These are phyloP conservation scores for Aplysia californica DNA, from an alignment of 1,140 invertebrate genomes.

Conservation along the genomic window DNA sequence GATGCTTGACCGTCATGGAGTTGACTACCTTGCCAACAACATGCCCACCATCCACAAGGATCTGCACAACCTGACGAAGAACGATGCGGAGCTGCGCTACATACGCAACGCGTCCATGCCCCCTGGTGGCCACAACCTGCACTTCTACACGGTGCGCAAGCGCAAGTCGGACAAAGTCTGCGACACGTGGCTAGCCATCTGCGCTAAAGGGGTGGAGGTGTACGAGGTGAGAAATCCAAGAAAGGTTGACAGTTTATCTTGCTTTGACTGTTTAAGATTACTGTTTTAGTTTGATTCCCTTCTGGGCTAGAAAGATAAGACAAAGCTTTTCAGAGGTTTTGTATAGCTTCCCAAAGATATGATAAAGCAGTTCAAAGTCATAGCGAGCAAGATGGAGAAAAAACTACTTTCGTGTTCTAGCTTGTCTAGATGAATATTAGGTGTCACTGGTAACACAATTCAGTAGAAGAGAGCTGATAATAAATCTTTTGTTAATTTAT, in stretches of 20 bases:
- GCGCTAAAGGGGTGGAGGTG: constrained; percentile 87
- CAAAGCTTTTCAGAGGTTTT: too few species aligned
- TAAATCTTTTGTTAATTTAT: too few species aligned
- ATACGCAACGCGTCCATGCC: constrained; percentile 88
- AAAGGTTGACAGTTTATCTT: neutral
- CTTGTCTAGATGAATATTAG: neutral
- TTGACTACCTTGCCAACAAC: constrained; percentile 73
- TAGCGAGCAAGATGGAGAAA: too few species aligned
- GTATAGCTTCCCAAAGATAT: too few species aligned
- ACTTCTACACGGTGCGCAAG: constrained; percentile 84
- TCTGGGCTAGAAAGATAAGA: too few species aligned
- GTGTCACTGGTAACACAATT: too few species aligned
- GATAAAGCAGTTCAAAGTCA: too few species aligned
- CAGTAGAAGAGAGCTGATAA: too few species aligned
- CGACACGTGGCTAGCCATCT: constrained; percentile 69
- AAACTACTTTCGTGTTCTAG: neutral
- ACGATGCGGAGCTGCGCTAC: constrained; percentile 85
- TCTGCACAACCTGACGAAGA: constrained; percentile 79
- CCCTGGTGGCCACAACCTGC: constrained; percentile 90
- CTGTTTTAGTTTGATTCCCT: too few species aligned
- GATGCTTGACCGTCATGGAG: constrained; percentile 73
- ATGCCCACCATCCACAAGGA: constrained; percentile 77
- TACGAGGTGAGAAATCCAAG: constrained; percentile 70
- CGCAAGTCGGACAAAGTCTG: constrained; percentile 76
- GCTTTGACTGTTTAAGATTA: too few species aligned